phyloP scores from a whole-genome alignment of 2,888 invertebrate genomes.

The Phyto melanocephala region DNA sequence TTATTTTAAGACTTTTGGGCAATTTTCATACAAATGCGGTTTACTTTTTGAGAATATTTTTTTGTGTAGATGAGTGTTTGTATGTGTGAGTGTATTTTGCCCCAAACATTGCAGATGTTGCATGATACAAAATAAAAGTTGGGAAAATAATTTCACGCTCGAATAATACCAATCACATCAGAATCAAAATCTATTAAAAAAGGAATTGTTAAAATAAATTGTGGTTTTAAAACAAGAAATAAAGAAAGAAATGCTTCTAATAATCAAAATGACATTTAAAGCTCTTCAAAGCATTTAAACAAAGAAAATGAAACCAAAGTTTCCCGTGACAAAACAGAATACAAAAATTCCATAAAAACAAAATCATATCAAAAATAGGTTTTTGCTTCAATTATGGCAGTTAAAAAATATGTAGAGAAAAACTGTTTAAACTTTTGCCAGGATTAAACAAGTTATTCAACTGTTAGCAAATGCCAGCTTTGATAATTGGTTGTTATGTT shows the following conservation, averaged over 20 bases:
- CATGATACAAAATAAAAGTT: slow-evolving; percentile 23
- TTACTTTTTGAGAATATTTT: slow-evolving; percentile 13
- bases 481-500: too few species aligned
- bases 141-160: slow-evolving; percentile 51
- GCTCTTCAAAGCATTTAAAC: not conserved
- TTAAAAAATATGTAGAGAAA: not conserved
- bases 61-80: too few species aligned
- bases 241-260: slow-evolving; percentile 5
- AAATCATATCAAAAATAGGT: slow-evolving; percentile 28
- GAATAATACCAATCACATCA: slow-evolving; percentile 28
- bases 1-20: slow-evolving; percentile 28
- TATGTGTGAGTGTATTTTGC: not conserved
- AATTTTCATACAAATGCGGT: slow-evolving; percentile 36
- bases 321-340: slow-evolving; percentile 41
- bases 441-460: too few species aligned
- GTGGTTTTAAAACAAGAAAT: slow-evolving; percentile 30
- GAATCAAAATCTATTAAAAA: not conserved
- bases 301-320: not conserved
- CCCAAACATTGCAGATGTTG: slow-evolving; percentile 35
- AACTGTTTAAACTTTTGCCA: slow-evolving; percentile 13
- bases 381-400: slow-evolving; percentile 52
- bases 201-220: slow-evolving; percentile 12
- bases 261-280: slow-evolving; percentile 8
- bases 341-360: not conserved
- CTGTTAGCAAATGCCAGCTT: too few species aligned